Evolutionary conservation across 2,888 invertebrate genomes (phyloP).

Genomic region (Andrena haemorrhoa): DNA sequence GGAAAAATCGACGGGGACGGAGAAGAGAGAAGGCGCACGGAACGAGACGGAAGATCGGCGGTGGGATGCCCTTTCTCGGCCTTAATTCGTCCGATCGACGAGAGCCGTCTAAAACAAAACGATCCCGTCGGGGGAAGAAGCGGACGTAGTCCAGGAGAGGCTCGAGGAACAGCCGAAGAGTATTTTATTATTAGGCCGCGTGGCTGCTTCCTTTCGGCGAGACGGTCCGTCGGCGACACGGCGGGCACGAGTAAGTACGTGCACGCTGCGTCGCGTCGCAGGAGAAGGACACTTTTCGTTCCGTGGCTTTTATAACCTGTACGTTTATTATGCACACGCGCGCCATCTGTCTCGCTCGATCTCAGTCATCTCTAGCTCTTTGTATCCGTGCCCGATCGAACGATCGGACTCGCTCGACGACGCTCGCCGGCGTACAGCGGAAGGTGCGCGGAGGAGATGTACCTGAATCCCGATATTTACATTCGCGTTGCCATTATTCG

Average conservation of each 20-base stretch:
- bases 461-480: slow-evolving; percentile 71
- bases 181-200: slow-evolving; percentile 66
- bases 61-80: slow-evolving; percentile 14
- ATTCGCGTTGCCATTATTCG: slow-evolving; percentile 51
- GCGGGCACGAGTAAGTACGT: slow-evolving; percentile 29
- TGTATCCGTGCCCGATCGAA: slow-evolving; percentile 40
- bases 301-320: slow-evolving; percentile 64
- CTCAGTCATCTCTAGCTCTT: slow-evolving; percentile 53
- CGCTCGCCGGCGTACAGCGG: background rate
- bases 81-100: slow-evolving; percentile 59
- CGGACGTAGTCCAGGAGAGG: slow-evolving; percentile 16
- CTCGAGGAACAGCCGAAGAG: slow-evolving; percentile 51
- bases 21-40: background rate
- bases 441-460: slow-evolving; percentile 68
- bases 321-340: slow-evolving; percentile 31
- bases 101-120: slow-evolving; percentile 35
- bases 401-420: background rate
- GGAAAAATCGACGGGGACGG: background rate
- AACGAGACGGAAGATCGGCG: slow-evolving; percentile 8
- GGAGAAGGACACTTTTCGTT: slow-evolving; percentile 49
- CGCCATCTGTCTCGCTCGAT: slow-evolving; percentile 20
- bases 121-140: background rate
- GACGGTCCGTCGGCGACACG: slow-evolving; percentile 54
- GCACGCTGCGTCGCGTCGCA: slow-evolving; percentile 32
- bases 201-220: slow-evolving; percentile 66